These are phyloP conservation scores for Porites australiensis DNA, from an alignment of 64 coral and sea anemone species.

Conservation along the genomic window DNA sequence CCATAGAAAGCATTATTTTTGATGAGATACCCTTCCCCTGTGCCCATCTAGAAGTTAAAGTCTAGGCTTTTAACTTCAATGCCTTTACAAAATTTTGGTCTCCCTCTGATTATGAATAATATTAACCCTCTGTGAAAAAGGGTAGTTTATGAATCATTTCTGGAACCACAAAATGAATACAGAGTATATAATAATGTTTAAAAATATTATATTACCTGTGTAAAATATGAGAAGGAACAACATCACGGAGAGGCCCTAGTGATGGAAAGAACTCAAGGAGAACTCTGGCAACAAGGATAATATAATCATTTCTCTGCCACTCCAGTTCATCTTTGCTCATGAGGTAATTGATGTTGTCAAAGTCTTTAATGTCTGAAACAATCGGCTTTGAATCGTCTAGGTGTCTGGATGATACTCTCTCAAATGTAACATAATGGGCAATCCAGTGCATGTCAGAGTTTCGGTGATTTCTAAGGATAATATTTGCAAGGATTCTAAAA, in stretches of 20 bases:
- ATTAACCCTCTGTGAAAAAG: too few species aligned
- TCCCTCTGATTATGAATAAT: too few species aligned
- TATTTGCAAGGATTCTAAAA: slow-evolving; percentile 63
- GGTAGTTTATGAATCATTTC: too few species aligned
- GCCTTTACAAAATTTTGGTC: too few species aligned
- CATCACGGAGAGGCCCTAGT: neutral
- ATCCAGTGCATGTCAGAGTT: slow-evolving; percentile 82
- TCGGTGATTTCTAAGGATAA: slow-evolving; percentile 60
- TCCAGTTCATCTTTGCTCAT: slow-evolving; percentile 31
- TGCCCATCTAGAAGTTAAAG: too few species aligned
- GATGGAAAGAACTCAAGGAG: slow-evolving; percentile 50
- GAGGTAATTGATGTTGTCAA: slow-evolving; percentile 59
- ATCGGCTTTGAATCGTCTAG: slow-evolving; percentile 52
- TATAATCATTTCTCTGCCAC: slow-evolving; percentile 32
- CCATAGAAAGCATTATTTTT: too few species aligned
- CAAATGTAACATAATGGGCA: slow-evolving; percentile 65
- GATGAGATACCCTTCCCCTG: too few species aligned
- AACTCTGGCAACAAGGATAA: slow-evolving; percentile 44
- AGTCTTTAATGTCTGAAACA: slow-evolving; percentile 39
- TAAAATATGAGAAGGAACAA: slow-evolving; percentile 6
- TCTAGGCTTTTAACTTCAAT: too few species aligned
- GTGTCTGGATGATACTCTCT: slow-evolving; percentile 26
- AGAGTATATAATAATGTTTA: too few species aligned
- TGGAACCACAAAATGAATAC: too few species aligned
- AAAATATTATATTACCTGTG: slow-evolving; percentile 18